Conservation (phyloP, 2,113 vertebrate genomes). For the Indicator maculatus region DNA sequence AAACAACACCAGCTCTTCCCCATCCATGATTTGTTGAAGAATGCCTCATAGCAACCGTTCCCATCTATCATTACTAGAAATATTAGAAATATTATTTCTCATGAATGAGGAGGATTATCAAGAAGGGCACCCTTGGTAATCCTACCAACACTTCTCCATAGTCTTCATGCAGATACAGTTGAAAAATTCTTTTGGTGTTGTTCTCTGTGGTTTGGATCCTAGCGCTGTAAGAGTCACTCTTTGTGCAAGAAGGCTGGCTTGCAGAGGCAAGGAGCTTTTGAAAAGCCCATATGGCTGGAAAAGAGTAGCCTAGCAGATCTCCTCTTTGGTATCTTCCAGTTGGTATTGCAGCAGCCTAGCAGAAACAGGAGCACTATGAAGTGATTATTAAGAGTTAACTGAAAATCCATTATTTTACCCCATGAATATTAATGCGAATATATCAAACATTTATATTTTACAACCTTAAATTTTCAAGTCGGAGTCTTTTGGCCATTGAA, state of each 20-base stretch:
- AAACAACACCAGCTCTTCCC: conserved; percentile 12
- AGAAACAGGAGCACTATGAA: neutral
- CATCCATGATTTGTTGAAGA: neutral
- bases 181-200: neutral
- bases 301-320: neutral
- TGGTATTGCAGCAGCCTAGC: neutral
- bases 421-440: neutral
- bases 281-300: neutral
- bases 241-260: neutral
- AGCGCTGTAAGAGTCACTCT: neutral
- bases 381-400: neutral
- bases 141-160: neutral
- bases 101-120: neutral
- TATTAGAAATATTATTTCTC: neutral
- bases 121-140: neutral
- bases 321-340: neutral
- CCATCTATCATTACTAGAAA: neutral
- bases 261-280: neutral
- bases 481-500: neutral
- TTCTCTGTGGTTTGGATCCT: neutral
- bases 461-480: neutral
- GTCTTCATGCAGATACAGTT: neutral
- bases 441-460: neutral
- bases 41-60: neutral
- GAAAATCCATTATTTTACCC: neutral